Evolutionary conservation across 2,888 invertebrate genomes (phyloP).

Genomic region (Microplitis deprimator): DNA sequence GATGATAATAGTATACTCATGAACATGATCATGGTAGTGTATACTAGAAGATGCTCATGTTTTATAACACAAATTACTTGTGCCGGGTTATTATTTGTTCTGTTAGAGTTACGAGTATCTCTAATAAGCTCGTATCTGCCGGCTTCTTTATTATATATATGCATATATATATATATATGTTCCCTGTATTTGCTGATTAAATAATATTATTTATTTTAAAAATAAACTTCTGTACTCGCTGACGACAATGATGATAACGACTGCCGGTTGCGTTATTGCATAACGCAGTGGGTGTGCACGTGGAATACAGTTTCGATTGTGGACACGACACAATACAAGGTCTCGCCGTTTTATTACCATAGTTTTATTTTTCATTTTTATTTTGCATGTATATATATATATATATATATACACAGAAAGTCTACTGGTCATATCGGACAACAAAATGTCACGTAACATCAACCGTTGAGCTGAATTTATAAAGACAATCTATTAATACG

Average conservation of each 20-base stretch:
- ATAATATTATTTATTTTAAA: background rate
- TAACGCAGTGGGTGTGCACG: constrained; percentile 57
- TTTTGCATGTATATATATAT: background rate
- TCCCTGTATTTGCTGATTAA: background rate
- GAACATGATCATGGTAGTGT: no score
- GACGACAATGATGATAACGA: constrained; percentile 15
- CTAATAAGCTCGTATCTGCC: no score
- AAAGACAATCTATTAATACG: constrained; percentile 11
- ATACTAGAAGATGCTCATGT: no score
- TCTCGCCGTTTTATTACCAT: constrained; percentile 20
- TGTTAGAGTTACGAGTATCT: no score
- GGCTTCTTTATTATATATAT: no score
- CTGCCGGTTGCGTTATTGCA: constrained; percentile 49
- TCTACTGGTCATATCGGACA: background rate
- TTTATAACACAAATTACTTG: no score
- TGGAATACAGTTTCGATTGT: constrained; percentile 44
- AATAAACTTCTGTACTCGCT: background rate
- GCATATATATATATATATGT: no score
- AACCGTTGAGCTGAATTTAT: constrained; percentile 22
- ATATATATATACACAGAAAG: background rate
- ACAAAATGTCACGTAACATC: background rate
- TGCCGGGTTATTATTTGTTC: no score
- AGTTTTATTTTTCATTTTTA: background rate
- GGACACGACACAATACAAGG: constrained; percentile 42
- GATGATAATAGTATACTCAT: no score